A percentile compares a stretch with the other conserved stretches of the same genome.
Evolutionary conservation across 2,797 vertebrate genomes (phyloP).

Genomic region (Menidia menidia): DNA sequence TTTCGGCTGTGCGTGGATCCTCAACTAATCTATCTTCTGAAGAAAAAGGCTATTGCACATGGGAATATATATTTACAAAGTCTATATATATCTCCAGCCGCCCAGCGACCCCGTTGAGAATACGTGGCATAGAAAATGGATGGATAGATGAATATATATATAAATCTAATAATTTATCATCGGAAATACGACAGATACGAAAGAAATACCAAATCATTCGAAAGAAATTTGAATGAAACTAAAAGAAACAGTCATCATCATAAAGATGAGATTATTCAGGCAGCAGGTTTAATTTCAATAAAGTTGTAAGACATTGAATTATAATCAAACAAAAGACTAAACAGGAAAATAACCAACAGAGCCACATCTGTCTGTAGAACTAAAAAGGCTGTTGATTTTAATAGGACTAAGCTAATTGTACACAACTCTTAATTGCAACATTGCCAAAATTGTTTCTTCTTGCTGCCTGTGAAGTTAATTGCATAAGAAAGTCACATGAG

Average conservation of each 20-base stretch:
- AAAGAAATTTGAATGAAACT: no score
- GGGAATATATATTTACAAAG: neutral
- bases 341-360: neutral
- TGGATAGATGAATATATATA: no score
- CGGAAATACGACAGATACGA: no score
- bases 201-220: no score
- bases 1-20: constrained; percentile 1
- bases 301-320: no score
- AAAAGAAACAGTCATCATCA: no score
- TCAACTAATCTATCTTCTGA: constrained; percentile 25
- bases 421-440: neutral
- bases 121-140: neutral
- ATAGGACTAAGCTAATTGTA: neutral
- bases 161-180: no score
- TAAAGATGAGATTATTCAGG: no score
- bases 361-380: neutral
- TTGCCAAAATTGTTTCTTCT: neutral
- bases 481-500: neutral
- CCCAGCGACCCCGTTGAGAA: no score
- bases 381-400: neutral
- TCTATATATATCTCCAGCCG: no score
- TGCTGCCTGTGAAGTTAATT: neutral
- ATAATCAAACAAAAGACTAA: neutral
- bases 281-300: no score
- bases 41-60: constrained; percentile 25